phyloP scores from a whole-genome alignment of 2,888 invertebrate species.

The Lycia hirtaria region DNA sequence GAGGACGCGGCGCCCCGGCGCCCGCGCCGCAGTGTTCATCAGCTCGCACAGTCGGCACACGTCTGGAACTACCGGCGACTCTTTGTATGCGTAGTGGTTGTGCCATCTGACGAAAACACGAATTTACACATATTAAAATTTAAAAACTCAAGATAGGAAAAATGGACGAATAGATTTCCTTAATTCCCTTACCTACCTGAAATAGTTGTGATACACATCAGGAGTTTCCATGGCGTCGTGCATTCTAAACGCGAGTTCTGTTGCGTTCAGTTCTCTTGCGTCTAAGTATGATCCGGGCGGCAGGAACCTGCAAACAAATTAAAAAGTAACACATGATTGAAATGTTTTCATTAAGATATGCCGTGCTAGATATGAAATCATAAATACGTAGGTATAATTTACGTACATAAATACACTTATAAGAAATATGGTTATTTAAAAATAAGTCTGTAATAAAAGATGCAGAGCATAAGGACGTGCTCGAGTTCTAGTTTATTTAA shows the following conservation, averaged over 20 bases:
- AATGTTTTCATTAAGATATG: too few species aligned
- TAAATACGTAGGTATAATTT: too few species aligned
- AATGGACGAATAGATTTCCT: too few species aligned
- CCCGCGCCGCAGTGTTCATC: slow-evolving; percentile 49
- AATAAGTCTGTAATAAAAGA: too few species aligned
- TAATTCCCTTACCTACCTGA: slow-evolving; percentile 59
- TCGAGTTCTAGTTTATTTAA: too few species aligned
- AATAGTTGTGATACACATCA: slow-evolving; percentile 58
- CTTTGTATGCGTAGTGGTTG: slow-evolving; percentile 60
- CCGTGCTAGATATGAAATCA: too few species aligned
- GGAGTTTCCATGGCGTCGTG: slow-evolving; percentile 53
- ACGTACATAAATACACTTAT: too few species aligned
- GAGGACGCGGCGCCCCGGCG: slow-evolving; percentile 32
- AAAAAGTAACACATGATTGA: too few species aligned
- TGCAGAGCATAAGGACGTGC: too few species aligned
- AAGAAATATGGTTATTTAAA: too few species aligned
- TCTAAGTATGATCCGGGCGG: slow-evolving; percentile 71
- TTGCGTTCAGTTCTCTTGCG: slow-evolving; percentile 51
- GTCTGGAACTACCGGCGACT: slow-evolving; percentile 45
- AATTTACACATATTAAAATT: neutral
- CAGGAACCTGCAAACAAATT: slow-evolving; percentile 55
- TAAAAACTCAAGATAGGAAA: neutral
- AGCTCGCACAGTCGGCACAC: slow-evolving; percentile 61
- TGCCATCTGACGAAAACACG: slow-evolving; percentile 60
- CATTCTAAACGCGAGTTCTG: slow-evolving; percentile 55